Percentiles rank a stretch among this genome's conserved stretches.
phyloP scores from a whole-genome alignment of 1,140 invertebrate genomes.

The Steinernema feltiae region DNA sequence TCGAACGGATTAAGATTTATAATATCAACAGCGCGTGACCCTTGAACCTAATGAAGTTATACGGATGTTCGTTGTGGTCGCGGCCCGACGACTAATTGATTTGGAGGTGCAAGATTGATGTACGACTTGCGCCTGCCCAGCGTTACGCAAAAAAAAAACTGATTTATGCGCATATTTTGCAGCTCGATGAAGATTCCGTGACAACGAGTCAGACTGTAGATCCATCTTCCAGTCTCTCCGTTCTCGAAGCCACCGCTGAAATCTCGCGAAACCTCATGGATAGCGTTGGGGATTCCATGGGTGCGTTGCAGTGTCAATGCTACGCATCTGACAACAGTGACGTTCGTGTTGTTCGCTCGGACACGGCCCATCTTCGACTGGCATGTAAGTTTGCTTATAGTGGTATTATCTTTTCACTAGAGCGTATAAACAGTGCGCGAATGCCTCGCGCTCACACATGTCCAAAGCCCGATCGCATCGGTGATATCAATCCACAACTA shows the following conservation, averaged over 20 bases:
- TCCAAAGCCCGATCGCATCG: background rate
- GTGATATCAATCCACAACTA: background rate
- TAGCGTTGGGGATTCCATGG: constrained; percentile 26
- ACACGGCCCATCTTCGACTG: constrained; percentile 43
- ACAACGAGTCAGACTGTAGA: background rate
- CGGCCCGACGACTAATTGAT: background rate
- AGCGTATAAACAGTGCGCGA: background rate
- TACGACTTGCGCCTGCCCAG: background rate
- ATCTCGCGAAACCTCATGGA: background rate
- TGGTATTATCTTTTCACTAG: background rate
- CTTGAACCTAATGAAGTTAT: background rate
- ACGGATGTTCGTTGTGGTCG: background rate
- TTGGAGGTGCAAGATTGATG: background rate
- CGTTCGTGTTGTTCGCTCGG: constrained; percentile 40
- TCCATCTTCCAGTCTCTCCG: background rate
- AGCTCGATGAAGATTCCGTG: background rate
- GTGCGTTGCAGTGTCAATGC: constrained; percentile 51
- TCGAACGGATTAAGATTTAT: constrained; percentile 13
- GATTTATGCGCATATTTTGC: background rate
- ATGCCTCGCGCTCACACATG: background rate
- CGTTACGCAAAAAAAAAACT: background rate
- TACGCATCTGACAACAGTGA: constrained; percentile 40
- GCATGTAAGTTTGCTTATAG: constrained; percentile 45
- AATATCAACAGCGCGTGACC: constrained; percentile 13
- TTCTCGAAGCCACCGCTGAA: background rate